These are phyloP conservation scores for Morinoia aosen DNA, from an alignment of 2,888 invertebrate species.

Conservation along the genomic window DNA sequence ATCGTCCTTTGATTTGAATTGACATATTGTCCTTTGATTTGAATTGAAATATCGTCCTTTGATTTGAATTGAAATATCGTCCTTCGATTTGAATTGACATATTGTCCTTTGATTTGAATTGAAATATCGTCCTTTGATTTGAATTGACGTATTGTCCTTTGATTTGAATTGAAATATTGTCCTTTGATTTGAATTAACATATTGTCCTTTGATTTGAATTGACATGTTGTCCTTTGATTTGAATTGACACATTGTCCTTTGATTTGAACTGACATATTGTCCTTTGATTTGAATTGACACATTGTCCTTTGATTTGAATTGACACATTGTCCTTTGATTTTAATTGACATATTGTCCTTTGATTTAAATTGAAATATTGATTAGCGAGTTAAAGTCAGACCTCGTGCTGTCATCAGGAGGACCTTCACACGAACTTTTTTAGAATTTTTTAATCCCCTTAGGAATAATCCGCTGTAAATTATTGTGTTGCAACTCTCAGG, in stretches of 20 bases:
- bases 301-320: not conserved
- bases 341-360: not conserved
- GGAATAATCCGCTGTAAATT: not conserved
- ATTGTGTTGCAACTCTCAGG: not conserved
- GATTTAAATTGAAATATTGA: not conserved
- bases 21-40: not conserved
- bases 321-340: not conserved
- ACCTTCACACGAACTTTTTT: not conserved
- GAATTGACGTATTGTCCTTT: not conserved
- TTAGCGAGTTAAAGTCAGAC: not conserved
- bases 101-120: not conserved
- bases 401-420: not conserved
- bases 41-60: not conserved
- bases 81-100: not conserved
- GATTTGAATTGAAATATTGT: not conserved
- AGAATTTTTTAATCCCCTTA: slow-evolving; percentile 20
- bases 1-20: not conserved
- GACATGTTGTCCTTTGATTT: not conserved
- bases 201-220: not conserved
- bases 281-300: not conserved
- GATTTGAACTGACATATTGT: not conserved
- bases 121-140: not conserved
- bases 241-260: not conserved
- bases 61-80: not conserved
- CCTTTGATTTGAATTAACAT: not conserved